Conservation (phyloP, 2,888 invertebrate genomes). For the Drosophila hawaiiensis region DNA sequence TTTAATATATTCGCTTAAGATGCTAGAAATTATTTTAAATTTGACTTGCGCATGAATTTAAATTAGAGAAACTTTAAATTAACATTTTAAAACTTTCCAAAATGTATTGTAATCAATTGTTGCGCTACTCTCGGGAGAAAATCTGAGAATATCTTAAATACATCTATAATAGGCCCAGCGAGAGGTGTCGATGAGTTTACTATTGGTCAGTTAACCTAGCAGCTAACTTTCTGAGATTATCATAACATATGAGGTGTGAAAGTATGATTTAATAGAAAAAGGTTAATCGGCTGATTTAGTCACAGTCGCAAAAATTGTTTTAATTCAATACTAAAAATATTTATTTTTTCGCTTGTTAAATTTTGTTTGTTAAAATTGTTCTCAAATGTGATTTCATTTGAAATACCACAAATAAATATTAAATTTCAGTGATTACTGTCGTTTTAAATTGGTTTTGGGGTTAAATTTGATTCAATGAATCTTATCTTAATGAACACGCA, state of each 20-base stretch:
- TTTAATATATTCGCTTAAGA: neutral
- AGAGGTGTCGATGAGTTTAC: neutral
- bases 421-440: conserved; percentile 21
- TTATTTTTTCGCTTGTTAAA: neutral
- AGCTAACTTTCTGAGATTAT: neutral
- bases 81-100: neutral
- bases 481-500: conserved; percentile 56
- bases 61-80: neutral
- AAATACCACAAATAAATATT: neutral
- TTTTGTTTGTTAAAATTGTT: neutral
- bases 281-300: neutral
- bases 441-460: conserved; percentile 46
- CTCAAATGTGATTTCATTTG: neutral
- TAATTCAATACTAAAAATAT: neutral
- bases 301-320: neutral
- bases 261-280: neutral
- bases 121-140: neutral
- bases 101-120: neutral
- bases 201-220: neutral
- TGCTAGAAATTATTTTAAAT: neutral
- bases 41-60: neutral
- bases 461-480: conserved; percentile 59
- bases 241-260: neutral
- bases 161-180: no score
- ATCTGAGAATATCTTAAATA: neutral